Conservation (phyloP, 2,797 vertebrate species). For the Hemibagrus guttatus region DNA sequence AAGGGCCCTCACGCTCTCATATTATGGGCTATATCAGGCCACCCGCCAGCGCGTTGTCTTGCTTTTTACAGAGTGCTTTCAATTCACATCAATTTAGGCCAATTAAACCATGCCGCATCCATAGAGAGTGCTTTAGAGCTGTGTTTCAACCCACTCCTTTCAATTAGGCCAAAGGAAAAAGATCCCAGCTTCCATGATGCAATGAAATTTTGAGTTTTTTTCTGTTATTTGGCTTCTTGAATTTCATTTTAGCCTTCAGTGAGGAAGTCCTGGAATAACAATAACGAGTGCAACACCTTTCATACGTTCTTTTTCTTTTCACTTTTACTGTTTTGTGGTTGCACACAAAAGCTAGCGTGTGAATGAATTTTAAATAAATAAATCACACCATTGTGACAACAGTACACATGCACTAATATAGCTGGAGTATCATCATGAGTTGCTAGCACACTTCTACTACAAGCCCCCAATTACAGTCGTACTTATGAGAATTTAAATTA, state of each 20-base stretch:
- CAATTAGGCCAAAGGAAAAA: conserved; percentile 65
- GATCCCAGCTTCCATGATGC: conserved; percentile 54
- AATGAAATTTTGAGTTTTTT: conserved; percentile 31
- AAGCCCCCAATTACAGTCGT: background rate
- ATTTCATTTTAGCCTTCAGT: background rate
- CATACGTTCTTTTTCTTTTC: background rate
- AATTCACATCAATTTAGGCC: conserved; percentile 76
- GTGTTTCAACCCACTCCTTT: conserved; percentile 61
- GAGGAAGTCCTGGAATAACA: background rate
- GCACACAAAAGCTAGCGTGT: background rate
- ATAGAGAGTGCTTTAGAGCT: conserved; percentile 64
- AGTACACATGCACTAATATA: background rate
- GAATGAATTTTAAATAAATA: background rate
- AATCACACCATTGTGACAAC: background rate
- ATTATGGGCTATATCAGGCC: conserved; percentile 59
- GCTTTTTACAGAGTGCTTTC: conserved; percentile 72
- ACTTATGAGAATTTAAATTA: background rate
- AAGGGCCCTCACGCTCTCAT: conserved; percentile 65
- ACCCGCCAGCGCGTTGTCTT: conserved; percentile 63
- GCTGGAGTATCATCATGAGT: background rate
- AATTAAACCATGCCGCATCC: conserved; percentile 72
- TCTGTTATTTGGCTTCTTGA: background rate
- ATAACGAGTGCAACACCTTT: background rate
- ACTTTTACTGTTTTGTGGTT: background rate
- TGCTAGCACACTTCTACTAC: background rate